These are phyloP conservation scores for Amiota mariae DNA, from an alignment of 2,888 invertebrate genomes.

Conservation along the genomic window DNA sequence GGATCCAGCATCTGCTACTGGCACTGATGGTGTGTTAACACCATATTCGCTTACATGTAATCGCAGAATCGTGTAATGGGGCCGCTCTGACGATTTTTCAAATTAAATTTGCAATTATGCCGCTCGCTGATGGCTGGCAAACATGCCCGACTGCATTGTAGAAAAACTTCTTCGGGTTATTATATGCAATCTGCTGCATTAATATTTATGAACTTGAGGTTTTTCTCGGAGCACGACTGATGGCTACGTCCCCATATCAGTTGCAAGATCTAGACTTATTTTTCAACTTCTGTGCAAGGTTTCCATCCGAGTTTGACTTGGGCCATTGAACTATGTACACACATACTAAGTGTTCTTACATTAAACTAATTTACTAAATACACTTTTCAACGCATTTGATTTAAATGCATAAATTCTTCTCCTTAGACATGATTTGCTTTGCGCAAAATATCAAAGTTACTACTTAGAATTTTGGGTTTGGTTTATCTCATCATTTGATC, in stretches of 20 bases:
- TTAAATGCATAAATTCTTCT: background rate
- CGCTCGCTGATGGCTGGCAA: slow-evolving; percentile 1
- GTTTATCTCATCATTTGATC: no score
- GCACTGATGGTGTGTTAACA: slow-evolving; percentile 63
- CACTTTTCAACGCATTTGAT: background rate
- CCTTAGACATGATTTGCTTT: no score
- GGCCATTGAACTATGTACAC: no score
- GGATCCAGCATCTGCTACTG: background rate
- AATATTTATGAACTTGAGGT: slow-evolving; percentile 56
- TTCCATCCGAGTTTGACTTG: no score
- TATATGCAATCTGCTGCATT: slow-evolving; percentile 38
- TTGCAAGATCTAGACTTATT: no score
- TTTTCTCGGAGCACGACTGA: slow-evolving; percentile 2
- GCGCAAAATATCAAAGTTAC: no score
- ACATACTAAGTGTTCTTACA: no score
- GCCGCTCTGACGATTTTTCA: slow-evolving; percentile 54
- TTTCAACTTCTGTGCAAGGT: no score
- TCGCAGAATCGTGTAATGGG: slow-evolving; percentile 61
- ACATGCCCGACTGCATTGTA: slow-evolving; percentile 11
- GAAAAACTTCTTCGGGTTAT: slow-evolving; percentile 11
- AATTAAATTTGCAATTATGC: slow-evolving; percentile 53
- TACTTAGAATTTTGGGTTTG: no score
- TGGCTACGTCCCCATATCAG: background rate
- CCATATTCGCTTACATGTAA: slow-evolving; percentile 66
- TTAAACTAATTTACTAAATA: no score